These are phyloP conservation scores for Rallus limicola DNA, from an alignment of 2,113 vertebrate species.

Conservation along the genomic window DNA sequence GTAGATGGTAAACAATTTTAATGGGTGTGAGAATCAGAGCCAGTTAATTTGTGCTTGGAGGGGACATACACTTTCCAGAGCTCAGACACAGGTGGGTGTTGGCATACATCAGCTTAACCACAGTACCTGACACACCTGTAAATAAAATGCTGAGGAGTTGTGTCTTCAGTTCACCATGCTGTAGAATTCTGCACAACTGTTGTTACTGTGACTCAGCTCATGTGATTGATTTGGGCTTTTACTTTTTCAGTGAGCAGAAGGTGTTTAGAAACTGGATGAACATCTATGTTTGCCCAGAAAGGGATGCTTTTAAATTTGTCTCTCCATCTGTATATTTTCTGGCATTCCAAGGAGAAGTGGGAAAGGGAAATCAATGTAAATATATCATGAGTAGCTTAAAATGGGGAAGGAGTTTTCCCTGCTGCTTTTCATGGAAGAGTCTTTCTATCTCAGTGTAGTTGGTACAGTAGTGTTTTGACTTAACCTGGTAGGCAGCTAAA, in stretches of 20 bases:
- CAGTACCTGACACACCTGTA: not conserved
- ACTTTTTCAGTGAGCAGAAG: not conserved
- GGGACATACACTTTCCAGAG: not conserved
- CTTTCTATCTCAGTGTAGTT: not conserved
- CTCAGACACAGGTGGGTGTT: rapidly evolving
- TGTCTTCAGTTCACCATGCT: not conserved
- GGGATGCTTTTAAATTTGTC: not conserved
- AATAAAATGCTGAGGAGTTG: not conserved
- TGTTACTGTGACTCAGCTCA: not conserved
- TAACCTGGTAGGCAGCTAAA: too few species aligned
- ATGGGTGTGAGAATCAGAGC: not conserved
- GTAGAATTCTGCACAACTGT: not conserved
- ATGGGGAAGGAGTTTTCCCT: not conserved
- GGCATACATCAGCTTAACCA: not conserved
- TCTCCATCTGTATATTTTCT: not conserved
- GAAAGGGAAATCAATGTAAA: not conserved
- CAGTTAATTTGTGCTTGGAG: not conserved
- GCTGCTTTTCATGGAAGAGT: not conserved
- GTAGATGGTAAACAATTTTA: not conserved
- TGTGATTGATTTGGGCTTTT: not conserved
- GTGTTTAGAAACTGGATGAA: not conserved
- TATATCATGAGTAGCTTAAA: not conserved
- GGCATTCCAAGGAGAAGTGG: not conserved
- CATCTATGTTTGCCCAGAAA: not conserved
- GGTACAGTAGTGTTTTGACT: not conserved